Evolutionary conservation across 2,888 invertebrate species (phyloP).

Genomic region (Chrysolina haemoptera): DNA sequence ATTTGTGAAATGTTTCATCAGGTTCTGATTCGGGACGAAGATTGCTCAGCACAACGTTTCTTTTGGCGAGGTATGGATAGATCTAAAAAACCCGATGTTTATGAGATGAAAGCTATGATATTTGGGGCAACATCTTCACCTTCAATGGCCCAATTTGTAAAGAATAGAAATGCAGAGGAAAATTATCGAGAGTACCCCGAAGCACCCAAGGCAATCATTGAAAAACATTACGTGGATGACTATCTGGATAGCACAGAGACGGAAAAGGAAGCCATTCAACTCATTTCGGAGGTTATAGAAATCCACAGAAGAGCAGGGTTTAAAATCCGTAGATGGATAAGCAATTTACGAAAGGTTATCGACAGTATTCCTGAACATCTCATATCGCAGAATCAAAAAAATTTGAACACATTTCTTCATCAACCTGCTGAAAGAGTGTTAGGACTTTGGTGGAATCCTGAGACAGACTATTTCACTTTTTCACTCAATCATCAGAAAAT

Average conservation of each 20-base stretch:
- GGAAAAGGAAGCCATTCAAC: slow-evolving; percentile 12
- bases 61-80: background rate
- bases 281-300: slow-evolving; percentile 16
- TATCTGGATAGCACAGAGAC: slow-evolving; percentile 17
- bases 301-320: slow-evolving; percentile 15
- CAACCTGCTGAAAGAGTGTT: too few relatives aligned
- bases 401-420: too few relatives aligned
- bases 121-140: slow-evolving; percentile 5
- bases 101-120: slow-evolving; percentile 4
- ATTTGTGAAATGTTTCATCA: background rate
- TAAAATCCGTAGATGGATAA: slow-evolving; percentile 14
- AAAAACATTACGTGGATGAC: slow-evolving; percentile 21
- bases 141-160: slow-evolving; percentile 8
- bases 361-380: slow-evolving; percentile 2
- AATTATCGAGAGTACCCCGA: background rate
- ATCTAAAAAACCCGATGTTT: background rate
- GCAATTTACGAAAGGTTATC: slow-evolving; percentile 10
- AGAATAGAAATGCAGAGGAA: slow-evolving; percentile 2
- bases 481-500: background rate
- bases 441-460: slow-evolving; percentile 19
- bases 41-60: slow-evolving; percentile 1
- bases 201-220: background rate
- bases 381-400: too few relatives aligned
- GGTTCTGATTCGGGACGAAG: slow-evolving; percentile 3
- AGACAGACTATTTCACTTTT: slow-evolving; percentile 1